Evolutionary conservation across 2,888 invertebrate species (phyloP).

Genomic region (Drosophila paramelanica): DNA sequence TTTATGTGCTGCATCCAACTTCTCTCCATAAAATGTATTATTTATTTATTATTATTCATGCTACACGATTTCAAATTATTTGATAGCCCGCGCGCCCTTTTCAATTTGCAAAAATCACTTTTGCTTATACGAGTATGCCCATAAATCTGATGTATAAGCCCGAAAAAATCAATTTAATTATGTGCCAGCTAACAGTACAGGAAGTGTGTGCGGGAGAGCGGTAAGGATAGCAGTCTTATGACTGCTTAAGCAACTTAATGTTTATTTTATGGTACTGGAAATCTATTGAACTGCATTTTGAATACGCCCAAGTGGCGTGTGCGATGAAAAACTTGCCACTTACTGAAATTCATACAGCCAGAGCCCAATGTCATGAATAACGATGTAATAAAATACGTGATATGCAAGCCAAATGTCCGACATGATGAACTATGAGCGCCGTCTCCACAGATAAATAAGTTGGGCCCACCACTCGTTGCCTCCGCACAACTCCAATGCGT

Average conservation of each 20-base stretch:
- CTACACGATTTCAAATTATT: slow-evolving; percentile 57
- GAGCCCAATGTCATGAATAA: slow-evolving; percentile 72
- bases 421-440: slow-evolving; percentile 71
- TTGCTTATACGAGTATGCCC: slow-evolving; percentile 31
- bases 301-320: slow-evolving; percentile 52
- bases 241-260: slow-evolving; percentile 69
- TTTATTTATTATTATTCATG: slow-evolving; percentile 44
- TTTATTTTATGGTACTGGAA: slow-evolving; percentile 69
- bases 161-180: slow-evolving; percentile 73
- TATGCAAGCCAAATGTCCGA: slow-evolving; percentile 64
- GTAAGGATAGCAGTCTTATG: slow-evolving; percentile 22
- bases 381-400: slow-evolving; percentile 81
- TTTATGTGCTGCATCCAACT: slow-evolving; percentile 34
- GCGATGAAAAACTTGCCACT: slow-evolving; percentile 54
- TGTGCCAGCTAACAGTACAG: slow-evolving; percentile 29
- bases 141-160: slow-evolving; percentile 56
- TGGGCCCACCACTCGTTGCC: background rate
- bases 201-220: background rate
- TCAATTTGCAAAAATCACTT: slow-evolving; percentile 67
- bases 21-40: slow-evolving; percentile 55
- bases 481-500: slow-evolving; percentile 46
- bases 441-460: slow-evolving; percentile 31
- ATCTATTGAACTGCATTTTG: slow-evolving; percentile 78
- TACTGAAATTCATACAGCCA: slow-evolving; percentile 50
- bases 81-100: slow-evolving; percentile 39